Conservation (phyloP, 2,888 invertebrate species). For the Diplolepis rosae region DNA sequence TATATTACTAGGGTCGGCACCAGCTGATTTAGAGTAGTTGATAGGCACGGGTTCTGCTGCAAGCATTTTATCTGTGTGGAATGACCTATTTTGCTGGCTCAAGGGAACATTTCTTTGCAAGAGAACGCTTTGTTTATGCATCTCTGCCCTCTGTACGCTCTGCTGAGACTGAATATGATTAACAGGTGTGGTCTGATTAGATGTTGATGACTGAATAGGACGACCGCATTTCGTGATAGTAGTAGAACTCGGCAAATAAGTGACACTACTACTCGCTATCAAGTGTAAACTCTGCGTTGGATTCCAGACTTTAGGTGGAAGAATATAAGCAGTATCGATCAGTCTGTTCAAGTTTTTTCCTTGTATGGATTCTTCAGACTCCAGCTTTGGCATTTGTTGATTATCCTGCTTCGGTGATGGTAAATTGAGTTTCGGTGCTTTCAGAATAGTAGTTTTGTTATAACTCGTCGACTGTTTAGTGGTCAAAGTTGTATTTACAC, state of each 20-base stretch:
- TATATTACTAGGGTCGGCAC: not conserved
- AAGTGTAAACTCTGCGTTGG: not conserved
- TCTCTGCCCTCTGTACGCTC: not conserved
- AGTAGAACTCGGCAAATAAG: constrained; percentile 8
- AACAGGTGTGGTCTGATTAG: constrained; percentile 1
- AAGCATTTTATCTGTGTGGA: not conserved
- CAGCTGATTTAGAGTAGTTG: not conserved
- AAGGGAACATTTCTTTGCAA: not conserved
- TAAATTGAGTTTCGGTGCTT: constrained; percentile 46
- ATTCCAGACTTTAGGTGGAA: constrained; percentile 13
- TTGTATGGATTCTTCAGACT: constrained; percentile 6
- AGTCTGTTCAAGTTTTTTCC: not conserved
- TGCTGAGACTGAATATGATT: not conserved
- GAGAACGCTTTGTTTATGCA: not conserved
- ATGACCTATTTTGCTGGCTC: not conserved
- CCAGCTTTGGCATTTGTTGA: constrained; percentile 10
- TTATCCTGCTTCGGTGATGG: constrained; percentile 37
- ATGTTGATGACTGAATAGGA: not conserved
- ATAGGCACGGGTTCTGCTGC: constrained; percentile 11
- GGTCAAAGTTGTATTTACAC: not conserved
- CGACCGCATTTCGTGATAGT: constrained; percentile 6
- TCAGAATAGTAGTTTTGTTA: constrained; percentile 34
- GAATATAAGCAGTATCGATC: constrained; percentile 15
- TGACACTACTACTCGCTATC: constrained; percentile 1
- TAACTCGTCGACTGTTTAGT: not conserved